Base-by-base conservation (phyloP, 2,888 invertebrate genomes). In the Cylloceria caligata region DNA sequence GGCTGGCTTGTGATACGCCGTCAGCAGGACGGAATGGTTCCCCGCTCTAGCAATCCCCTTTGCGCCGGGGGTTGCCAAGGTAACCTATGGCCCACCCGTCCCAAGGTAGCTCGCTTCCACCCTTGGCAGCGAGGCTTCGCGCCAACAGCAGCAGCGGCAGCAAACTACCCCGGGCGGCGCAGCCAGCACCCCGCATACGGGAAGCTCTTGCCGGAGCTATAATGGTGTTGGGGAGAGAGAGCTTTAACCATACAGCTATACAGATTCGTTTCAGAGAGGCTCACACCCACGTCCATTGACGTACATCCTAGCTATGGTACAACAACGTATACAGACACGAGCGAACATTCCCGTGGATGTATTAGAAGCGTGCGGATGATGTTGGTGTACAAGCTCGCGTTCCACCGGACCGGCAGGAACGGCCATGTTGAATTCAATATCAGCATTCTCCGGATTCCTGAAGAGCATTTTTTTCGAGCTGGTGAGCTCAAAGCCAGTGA, bases 371-470 rank as follows among this genome's bases (percentile, higher is more conserved):
- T 76, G 79, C 78, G 81, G 78, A 80, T 80, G 60, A 69, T 27
- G 57, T 57, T 24, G 36, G 49, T 83, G 80, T 76, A 76, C 74
- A 60, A 71, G 62, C 64, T 39, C 62, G 76, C 76, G 55, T 69
- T 79, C 67, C 62, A 16, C 73, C 82, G 86, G 84, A 88, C 87
- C 87, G 86, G 85, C 78, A 82, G 86, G 68, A 89, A 91, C 91
- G 89, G 92, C 92, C 92, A 92, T 92, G 91, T 91, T 92, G 92
- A 92, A 92, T 92, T 92, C 91, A 92, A 92, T 92, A 92, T 92
- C 90, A 90, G 89, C 91, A 90, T 91, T 90, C 90, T 83, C 85
- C 49, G 88, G 88, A 91, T 92, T 92, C 92, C 90, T 83, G 77
- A 85, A 84, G 86, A 86, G 83, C 87, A 88, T 88, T 89, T 88